phyloP scores from a whole-genome alignment of 2,113 vertebrate genomes.

The Steatornis caripensis region DNA sequence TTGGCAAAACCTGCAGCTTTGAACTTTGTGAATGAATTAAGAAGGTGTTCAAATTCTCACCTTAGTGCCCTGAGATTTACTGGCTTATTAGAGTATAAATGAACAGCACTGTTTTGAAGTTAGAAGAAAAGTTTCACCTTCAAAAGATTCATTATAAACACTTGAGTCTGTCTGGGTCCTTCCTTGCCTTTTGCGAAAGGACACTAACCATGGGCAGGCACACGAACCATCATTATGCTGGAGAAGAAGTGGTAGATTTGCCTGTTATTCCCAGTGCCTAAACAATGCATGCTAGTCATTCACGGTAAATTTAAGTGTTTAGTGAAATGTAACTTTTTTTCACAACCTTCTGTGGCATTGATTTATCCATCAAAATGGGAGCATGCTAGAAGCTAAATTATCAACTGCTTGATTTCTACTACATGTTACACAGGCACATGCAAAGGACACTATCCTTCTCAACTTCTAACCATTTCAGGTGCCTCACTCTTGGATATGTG shows the following conservation, averaged over 20 bases:
- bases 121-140: not conserved
- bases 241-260: not conserved
- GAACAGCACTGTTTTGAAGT: not conserved
- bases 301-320: slow-evolving; percentile 4
- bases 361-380: slow-evolving; percentile 32
- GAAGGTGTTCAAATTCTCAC: slow-evolving; percentile 2
- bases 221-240: not conserved
- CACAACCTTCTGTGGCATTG: not conserved
- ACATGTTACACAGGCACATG: not conserved
- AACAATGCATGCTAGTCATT: not conserved
- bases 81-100: not conserved
- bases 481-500: not conserved
- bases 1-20: slow-evolving; percentile 16
- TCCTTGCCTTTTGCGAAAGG: not conserved
- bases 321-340: not conserved
- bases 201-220: not conserved
- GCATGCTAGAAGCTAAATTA: slow-evolving; percentile 30
- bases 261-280: not conserved
- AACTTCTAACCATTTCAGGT: not conserved
- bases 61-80: not conserved
- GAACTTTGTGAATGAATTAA: not conserved
- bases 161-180: not conserved
- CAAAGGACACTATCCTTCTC: not conserved
- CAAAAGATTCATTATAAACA: not conserved
- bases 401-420: not conserved